phyloP scores from a whole-genome alignment of 2,797 vertebrate genomes.

The Psittacula derbiana region DNA sequence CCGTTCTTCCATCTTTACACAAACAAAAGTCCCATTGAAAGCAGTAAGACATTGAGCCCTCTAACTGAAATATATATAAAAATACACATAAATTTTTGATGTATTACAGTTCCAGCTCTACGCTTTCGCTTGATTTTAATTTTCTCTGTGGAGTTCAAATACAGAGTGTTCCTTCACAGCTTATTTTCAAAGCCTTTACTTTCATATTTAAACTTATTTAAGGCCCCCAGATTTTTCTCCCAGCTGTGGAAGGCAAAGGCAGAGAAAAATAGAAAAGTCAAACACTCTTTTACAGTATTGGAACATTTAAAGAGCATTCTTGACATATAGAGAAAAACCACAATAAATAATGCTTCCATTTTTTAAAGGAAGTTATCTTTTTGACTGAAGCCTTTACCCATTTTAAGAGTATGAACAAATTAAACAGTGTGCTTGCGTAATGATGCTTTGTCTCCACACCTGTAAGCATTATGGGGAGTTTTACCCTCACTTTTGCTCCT shows the following conservation, averaged over 20 bases:
- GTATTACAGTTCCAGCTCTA: slow-evolving; percentile 22
- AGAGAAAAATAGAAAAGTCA: not conserved
- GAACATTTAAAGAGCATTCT: not conserved
- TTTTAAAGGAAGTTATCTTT: not conserved
- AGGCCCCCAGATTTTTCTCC: slow-evolving; percentile 35
- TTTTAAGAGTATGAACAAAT: not conserved
- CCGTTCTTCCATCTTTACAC: slow-evolving; percentile 39
- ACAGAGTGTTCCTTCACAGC: slow-evolving; percentile 39
- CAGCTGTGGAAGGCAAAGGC: slow-evolving; percentile 35
- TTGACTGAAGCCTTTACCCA: not conserved
- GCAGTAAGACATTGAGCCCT: slow-evolving; percentile 23
- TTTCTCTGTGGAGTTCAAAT: slow-evolving; percentile 49
- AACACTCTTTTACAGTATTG: not conserved
- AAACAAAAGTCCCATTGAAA: slow-evolving; percentile 59
- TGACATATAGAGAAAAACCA: not conserved
- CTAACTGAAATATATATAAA: slow-evolving; percentile 21
- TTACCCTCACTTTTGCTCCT: not conserved
- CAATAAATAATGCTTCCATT: not conserved
- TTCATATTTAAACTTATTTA: slow-evolving; percentile 51
- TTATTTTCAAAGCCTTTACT: slow-evolving; percentile 54
- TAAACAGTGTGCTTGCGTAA: not conserved
- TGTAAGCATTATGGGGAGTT: not conserved
- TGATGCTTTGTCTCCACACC: not conserved
- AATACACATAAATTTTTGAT: slow-evolving; percentile 20
- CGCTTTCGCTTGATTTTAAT: slow-evolving; percentile 20